These are phyloP conservation scores for Eulacestoma nigropectus DNA, from an alignment of 2,113 vertebrate genomes.

Conservation along the genomic window DNA sequence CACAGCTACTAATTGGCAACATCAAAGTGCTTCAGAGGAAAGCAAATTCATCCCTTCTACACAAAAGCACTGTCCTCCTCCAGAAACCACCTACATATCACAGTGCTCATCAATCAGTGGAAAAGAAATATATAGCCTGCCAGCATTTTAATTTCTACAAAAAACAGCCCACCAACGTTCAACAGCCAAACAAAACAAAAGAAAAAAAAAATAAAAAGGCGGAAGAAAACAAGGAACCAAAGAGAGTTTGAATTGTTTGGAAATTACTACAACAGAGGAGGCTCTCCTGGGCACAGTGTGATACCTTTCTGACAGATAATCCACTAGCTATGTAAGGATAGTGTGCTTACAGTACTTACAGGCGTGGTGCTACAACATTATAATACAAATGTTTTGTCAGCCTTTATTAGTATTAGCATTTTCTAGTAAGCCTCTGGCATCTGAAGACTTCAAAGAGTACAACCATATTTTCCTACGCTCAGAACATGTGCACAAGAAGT, in stretches of 20 bases:
- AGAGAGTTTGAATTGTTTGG: not conserved
- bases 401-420: not conserved
- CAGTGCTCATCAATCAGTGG: not conserved
- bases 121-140: not conserved
- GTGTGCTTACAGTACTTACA: not conserved
- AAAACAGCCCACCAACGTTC: not conserved
- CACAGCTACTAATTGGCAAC: slow-evolving; percentile 8
- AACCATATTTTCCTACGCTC: not conserved
- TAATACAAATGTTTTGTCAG: not conserved
- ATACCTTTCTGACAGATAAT: not conserved
- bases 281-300: not conserved
- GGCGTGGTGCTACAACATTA: not conserved
- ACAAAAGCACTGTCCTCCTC: not conserved
- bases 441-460: not conserved
- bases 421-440: not conserved
- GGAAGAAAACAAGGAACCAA: not conserved
- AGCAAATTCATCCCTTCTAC: not conserved
- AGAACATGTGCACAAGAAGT: not conserved
- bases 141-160: not conserved
- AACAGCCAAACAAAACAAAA: not conserved
- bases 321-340: not conserved
- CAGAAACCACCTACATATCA: not conserved
- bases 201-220: not conserved
- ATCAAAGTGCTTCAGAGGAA: slow-evolving; percentile 26
- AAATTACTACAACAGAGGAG: not conserved